Percentiles rank a stretch among this genome's conserved stretches.
These are phyloP conservation scores for Pecten maximus DNA, from an alignment of 2,888 invertebrate genomes.

Conservation along the genomic window DNA sequence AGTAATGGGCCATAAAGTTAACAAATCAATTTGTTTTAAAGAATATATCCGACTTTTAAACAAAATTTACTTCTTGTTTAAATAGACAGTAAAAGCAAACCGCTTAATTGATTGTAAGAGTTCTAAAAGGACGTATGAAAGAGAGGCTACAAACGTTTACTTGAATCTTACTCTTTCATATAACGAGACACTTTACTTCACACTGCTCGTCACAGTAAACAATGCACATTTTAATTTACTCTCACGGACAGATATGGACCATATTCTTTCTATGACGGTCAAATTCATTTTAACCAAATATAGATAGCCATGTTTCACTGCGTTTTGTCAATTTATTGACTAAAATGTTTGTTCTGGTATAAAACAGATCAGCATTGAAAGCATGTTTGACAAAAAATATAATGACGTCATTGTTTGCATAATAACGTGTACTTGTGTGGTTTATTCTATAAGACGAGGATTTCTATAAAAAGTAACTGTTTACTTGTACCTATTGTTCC, in stretches of 20 bases:
- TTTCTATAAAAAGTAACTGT: neutral
- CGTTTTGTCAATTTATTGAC: neutral
- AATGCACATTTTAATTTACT: neutral
- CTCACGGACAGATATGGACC: neutral
- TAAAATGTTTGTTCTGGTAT: neutral
- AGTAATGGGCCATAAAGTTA: conserved; percentile 8
- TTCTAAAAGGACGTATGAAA: conserved; percentile 1
- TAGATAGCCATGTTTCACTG: neutral
- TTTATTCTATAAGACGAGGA: neutral
- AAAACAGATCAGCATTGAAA: neutral
- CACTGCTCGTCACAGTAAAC: neutral
- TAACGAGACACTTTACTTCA: neutral
- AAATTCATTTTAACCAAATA: neutral
- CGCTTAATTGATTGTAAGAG: neutral
- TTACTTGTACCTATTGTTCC: neutral
- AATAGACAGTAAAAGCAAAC: conserved; percentile 30
- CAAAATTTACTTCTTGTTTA: neutral
- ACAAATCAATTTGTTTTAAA: conserved; percentile 23
- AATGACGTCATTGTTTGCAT: conserved; percentile 5
- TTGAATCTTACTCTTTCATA: neutral
- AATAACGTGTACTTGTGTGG: neutral
- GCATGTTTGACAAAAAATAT: neutral
- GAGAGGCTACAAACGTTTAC: neutral
- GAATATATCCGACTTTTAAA: conserved; percentile 4
- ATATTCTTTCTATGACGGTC: neutral